Base-by-base conservation (phyloP, 1,140 invertebrate species). In the Anagrus nilaparvatae region DNA sequence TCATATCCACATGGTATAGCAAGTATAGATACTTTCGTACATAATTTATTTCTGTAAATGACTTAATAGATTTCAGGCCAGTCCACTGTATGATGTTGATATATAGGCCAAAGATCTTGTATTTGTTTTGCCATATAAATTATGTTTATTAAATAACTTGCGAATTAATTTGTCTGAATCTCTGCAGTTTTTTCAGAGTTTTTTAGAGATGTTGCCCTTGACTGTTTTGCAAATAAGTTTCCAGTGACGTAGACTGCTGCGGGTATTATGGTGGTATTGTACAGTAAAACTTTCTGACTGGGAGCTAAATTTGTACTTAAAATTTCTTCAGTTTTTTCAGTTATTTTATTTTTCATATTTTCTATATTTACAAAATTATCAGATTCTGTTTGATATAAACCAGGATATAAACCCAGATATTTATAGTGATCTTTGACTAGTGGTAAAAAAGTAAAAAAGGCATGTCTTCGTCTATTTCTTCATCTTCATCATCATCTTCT, bases 361-460 rank as follows among this genome's bases (percentile, higher is more conserved):
- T 27, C 24, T 3, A 28, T 13, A 18, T 41, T 41, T 3, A 25
- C 28, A 9, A 18, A 4, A 5, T 33, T 47, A 23, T 49, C 51
- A 5, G 44, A 13, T 20, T 53, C 46, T 23, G 43, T 33, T 32
- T 53, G 51, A 2, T 44, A 32, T 9, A 51, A n/a, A 3, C 49
- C 49, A n/a, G n/a, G n/a, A n/a, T n/a, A n/a, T n/a, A n/a, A n/a
- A n/a, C n/a, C n/a, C 9, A 51, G 32, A 33, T 53, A 53, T 34
- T 42, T 51, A 24, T 53, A 53, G 3, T 44, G 43, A 35, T 37
- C 33, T 24, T 46, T 39, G 21, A 53, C 27, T 16, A 29, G n/a
- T 19, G 46, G 51, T 5, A 53, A 25, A 16, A 51, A 44, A 4
- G 25, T n/a, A n/a, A n/a, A n/a, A n/a, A n/a, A n/a, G n/a, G 33